Percentiles rank a stretch among this genome's conserved stretches.
Conservation (phyloP, 2,888 invertebrate species). For the Caenorhabditis imperialis region DNA sequence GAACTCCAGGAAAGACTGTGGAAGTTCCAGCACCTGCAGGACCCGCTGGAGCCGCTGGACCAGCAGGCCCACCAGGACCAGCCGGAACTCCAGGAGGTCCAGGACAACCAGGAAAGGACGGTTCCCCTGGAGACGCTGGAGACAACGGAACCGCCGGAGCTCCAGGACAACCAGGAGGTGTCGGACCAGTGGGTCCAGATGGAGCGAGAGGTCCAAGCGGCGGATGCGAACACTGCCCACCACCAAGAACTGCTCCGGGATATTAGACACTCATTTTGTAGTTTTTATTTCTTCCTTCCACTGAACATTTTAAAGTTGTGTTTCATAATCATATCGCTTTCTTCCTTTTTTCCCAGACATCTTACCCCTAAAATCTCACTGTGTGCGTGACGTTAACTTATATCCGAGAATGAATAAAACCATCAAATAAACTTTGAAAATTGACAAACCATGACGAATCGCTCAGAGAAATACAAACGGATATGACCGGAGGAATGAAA, state of each 20-base stretch:
- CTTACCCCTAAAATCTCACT: constrained; percentile 9
- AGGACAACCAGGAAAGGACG: constrained; percentile 60
- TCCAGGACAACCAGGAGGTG: constrained; percentile 54
- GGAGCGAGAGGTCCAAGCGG: constrained; percentile 58
- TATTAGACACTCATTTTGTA: constrained; percentile 43
- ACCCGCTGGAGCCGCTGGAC: constrained; percentile 54
- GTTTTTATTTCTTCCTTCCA: constrained; percentile 3
- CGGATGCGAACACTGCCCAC: constrained; percentile 63
- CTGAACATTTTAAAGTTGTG: constrained; percentile 6
- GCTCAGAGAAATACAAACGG: no score
- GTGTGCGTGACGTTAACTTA: constrained; percentile 24
- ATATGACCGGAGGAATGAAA: neutral
- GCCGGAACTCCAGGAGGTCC: constrained; percentile 52
- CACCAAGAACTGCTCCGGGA: constrained; percentile 64
- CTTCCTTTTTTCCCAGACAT: neutral
- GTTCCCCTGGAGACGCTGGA: constrained; percentile 58
- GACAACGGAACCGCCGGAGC: constrained; percentile 55
- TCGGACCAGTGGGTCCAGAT: constrained; percentile 56
- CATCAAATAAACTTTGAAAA: constrained; percentile 1
- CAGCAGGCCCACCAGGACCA: constrained; percentile 54
- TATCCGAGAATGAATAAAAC: no score
- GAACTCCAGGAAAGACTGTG: constrained; percentile 52
- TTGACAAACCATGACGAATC: neutral
- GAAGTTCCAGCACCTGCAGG: constrained; percentile 56
- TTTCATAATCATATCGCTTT: constrained; percentile 13